Conservation (phyloP, 2,888 invertebrate species). For the Leistus spinibarbis region DNA sequence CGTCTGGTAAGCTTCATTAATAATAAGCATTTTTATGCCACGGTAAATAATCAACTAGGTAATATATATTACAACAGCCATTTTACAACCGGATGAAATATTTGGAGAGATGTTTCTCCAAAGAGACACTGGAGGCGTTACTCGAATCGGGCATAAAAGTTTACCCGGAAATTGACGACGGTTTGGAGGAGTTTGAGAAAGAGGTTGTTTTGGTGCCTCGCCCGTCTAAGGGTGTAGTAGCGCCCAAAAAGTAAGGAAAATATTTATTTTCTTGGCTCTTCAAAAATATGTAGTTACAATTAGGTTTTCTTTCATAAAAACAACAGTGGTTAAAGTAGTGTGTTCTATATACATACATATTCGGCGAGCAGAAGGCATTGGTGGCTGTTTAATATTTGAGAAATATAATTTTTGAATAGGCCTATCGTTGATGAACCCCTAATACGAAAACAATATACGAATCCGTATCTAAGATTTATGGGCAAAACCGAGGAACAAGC, state of each 20-base stretch:
- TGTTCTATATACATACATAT: too few species aligned
- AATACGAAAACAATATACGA: constrained; percentile 32
- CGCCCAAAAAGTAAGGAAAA: constrained; percentile 2
- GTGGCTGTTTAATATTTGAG: too few species aligned
- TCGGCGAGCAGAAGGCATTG: too few species aligned
- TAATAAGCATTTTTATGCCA: not conserved
- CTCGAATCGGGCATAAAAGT: constrained; percentile 9
- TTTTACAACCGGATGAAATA: constrained; percentile 14
- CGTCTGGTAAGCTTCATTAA: constrained; percentile 46
- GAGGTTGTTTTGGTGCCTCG: not conserved
- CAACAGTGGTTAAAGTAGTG: too few species aligned
- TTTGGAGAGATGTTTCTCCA: constrained; percentile 21
- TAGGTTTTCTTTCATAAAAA: too few species aligned
- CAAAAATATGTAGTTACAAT: too few species aligned
- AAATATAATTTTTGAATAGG: not conserved
- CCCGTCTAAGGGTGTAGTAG: not conserved
- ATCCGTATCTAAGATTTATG: constrained; percentile 53
- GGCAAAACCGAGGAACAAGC: constrained; percentile 50
- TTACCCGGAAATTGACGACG: constrained; percentile 1
- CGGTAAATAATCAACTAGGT: not conserved
- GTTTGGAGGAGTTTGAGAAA: not conserved
- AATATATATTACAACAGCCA: constrained; percentile 27
- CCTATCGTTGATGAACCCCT: not conserved
- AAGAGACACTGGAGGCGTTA: constrained; percentile 10
- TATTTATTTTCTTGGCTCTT: not conserved